Percentiles rank a stretch among this genome's conserved stretches.
Conservation (phyloP, 2,113 vertebrate genomes). For the Herpetotheres cachinnans region DNA sequence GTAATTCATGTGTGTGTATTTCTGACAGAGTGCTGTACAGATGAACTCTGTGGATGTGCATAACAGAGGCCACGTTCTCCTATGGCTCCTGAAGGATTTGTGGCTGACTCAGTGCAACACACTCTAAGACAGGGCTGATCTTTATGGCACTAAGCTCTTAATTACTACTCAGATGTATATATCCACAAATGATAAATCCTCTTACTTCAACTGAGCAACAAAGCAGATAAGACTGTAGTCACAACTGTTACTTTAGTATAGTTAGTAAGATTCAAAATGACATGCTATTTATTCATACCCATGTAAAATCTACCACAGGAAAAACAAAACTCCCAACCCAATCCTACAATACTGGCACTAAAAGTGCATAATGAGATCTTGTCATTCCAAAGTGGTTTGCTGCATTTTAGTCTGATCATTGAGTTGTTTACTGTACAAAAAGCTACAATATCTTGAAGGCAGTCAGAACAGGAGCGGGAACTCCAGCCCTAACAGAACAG, state of each 20-base stretch:
- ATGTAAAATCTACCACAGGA: neutral
- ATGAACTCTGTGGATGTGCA: neutral
- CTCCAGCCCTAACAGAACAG: neutral
- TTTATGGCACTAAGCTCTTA: neutral
- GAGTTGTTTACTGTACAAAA: neutral
- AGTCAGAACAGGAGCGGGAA: neutral
- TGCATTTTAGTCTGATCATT: neutral
- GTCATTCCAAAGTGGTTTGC: neutral
- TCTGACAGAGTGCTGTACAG: neutral
- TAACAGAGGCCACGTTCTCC: neutral
- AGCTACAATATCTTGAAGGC: neutral
- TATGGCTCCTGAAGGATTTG: neutral
- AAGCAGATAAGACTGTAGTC: neutral
- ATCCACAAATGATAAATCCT: conserved; percentile 13
- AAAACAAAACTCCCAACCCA: neutral
- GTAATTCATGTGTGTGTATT: accelerated
- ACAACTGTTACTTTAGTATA: neutral
- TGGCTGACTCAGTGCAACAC: neutral
- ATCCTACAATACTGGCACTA: neutral
- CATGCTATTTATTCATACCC: neutral
- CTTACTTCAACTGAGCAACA: conserved; percentile 8
- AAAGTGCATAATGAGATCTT: neutral
- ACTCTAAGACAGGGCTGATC: neutral
- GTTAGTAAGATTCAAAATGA: neutral
- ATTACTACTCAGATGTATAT: neutral